Conservation (phyloP, 2,888 invertebrate species). For the Coenonympha arcania region DNA sequence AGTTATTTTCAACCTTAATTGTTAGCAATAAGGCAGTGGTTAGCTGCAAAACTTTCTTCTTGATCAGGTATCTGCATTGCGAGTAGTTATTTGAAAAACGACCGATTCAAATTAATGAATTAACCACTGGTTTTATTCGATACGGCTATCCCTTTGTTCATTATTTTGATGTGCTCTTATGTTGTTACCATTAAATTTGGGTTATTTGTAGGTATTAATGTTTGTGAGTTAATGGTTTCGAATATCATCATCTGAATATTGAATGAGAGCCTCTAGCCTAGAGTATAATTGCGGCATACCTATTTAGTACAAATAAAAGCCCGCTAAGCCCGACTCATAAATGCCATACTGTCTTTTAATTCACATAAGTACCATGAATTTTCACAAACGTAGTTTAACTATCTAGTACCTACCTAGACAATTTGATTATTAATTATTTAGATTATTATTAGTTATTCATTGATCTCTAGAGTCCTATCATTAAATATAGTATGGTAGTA, state of each 20-base stretch:
- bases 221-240: neutral
- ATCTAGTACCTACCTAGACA: too few species aligned
- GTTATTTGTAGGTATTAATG: neutral
- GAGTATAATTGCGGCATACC: too few species aligned
- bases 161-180: slow-evolving; percentile 5
- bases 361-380: too few species aligned
- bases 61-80: slow-evolving; percentile 23
- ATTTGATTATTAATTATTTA: too few species aligned
- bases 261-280: neutral
- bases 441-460: too few species aligned
- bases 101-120: slow-evolving; percentile 47
- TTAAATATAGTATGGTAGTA: too few species aligned
- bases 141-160: slow-evolving; percentile 22
- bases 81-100: slow-evolving; percentile 37
- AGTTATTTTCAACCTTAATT: slow-evolving; percentile 21
- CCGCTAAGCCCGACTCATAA: too few species aligned
- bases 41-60: slow-evolving; percentile 11
- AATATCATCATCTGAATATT: neutral
- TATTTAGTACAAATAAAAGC: too few species aligned
- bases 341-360: too few species aligned
- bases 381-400: too few species aligned
- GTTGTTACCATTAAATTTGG: slow-evolving; percentile 2
- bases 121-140: slow-evolving; percentile 39
- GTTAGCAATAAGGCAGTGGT: slow-evolving; percentile 1
- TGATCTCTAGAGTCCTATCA: too few species aligned